Evolutionary conservation across 2,113 vertebrate genomes (phyloP).

Genomic region (Channa argus): DNA sequence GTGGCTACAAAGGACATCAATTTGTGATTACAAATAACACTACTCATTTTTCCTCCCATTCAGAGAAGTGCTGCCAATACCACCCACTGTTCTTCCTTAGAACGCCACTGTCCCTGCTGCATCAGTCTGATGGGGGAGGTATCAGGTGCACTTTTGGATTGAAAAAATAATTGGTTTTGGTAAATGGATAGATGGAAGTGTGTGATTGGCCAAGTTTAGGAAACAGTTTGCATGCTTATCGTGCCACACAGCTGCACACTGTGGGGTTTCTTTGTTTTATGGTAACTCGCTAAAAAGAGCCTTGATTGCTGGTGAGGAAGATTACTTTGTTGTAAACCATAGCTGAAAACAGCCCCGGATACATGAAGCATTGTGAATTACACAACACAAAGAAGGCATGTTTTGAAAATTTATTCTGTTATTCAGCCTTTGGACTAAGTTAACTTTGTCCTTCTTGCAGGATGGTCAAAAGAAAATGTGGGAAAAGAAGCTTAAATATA

Average conservation of each 20-base stretch:
- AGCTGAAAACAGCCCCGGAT: constrained; percentile 23
- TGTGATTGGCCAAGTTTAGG: constrained; percentile 61
- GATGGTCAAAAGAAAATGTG: constrained; percentile 2
- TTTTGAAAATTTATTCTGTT: constrained; percentile 19
- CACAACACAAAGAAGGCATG: constrained; percentile 1
- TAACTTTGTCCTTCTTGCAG: background rate
- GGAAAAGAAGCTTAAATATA: constrained; percentile 22
- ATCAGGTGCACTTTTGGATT: constrained; percentile 67
- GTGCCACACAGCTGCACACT: constrained; percentile 60
- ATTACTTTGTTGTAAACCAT: constrained; percentile 41
- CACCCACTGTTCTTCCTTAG: constrained; percentile 43
- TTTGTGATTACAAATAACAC: constrained; percentile 69
- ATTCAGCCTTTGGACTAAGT: constrained; percentile 1
- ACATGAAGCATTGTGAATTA: constrained; percentile 11
- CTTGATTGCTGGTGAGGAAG: constrained; percentile 45
- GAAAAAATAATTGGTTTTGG: constrained; percentile 77
- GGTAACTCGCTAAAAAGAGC: constrained; percentile 37
- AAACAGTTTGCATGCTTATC: constrained; percentile 65
- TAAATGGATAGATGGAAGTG: constrained; percentile 61
- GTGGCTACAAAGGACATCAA: constrained; percentile 59
- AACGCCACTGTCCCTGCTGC: constrained; percentile 37
- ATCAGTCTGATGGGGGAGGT: constrained; percentile 42
- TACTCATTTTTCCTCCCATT: constrained; percentile 31
- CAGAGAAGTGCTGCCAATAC: constrained; percentile 38
- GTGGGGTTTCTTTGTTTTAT: constrained; percentile 62